These are phyloP conservation scores for Pristionchus arcanus DNA, from an alignment of 2,888 invertebrate genomes.

Conservation along the genomic window DNA sequence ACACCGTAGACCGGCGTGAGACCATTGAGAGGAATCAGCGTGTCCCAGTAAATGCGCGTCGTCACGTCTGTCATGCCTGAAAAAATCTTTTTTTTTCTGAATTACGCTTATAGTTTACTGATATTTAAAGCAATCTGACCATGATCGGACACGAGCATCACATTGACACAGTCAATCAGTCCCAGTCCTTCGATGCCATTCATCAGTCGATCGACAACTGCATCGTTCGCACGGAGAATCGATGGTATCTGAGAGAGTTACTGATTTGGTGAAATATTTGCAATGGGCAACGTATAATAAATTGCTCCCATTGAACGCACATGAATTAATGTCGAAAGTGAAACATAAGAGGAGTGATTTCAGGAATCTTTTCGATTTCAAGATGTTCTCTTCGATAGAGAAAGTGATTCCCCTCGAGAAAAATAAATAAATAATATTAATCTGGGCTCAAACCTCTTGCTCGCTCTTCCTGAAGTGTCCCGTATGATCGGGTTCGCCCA, in stretches of 20 bases:
- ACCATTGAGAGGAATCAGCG: conserved; percentile 63
- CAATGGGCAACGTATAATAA: too few relatives aligned
- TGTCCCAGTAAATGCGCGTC: conserved; percentile 63
- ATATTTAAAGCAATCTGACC: conserved; percentile 59
- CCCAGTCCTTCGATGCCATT: conserved; percentile 45
- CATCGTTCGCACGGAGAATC: conserved; percentile 42
- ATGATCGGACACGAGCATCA: conserved; percentile 75
- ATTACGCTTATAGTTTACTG: neutral
- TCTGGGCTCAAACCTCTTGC: neutral
- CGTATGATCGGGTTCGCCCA: conserved; percentile 47
- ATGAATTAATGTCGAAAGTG: too few relatives aligned
- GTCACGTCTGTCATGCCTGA: conserved; percentile 56
- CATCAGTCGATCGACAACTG: conserved; percentile 24
- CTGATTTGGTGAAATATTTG: too few relatives aligned
- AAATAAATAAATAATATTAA: neutral
- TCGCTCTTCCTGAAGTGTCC: conserved; percentile 55
- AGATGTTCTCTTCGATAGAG: too few relatives aligned
- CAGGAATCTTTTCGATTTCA: neutral
- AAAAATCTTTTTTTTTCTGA: neutral
- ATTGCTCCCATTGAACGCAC: neutral
- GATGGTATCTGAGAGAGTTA: neutral
- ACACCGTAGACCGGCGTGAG: conserved; percentile 69
- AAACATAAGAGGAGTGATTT: too few relatives aligned
- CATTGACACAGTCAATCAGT: conserved; percentile 74
- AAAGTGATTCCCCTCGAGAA: too few relatives aligned